These are phyloP conservation scores for Pogonognathellus flavescens DNA, from an alignment of 1,140 invertebrate species.

Conservation along the genomic window DNA sequence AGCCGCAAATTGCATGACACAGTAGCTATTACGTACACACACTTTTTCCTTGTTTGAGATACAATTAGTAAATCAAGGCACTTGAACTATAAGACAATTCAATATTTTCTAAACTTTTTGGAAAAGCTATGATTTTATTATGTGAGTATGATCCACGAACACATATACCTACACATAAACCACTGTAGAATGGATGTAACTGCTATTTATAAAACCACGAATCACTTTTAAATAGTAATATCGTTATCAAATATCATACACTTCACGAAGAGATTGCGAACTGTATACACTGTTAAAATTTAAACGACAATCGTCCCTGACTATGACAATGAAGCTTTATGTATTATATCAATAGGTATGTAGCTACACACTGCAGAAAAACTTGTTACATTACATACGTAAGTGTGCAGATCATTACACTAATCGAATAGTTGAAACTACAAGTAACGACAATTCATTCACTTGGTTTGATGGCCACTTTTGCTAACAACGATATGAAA, in stretches of 20 bases:
- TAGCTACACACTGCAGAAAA: neutral
- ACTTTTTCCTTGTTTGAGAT: too few species aligned
- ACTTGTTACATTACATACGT: constrained; percentile 36
- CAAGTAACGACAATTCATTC: neutral
- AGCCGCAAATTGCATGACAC: too few species aligned
- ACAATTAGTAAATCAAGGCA: too few species aligned
- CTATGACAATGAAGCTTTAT: constrained; percentile 17
- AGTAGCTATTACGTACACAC: too few species aligned
- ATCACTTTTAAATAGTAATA: too few species aligned
- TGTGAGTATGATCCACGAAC: too few species aligned
- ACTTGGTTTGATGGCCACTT: constrained; percentile 16
- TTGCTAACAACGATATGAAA: neutral
- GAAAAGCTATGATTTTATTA: too few species aligned
- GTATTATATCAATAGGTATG: neutral
- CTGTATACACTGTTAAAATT: neutral
- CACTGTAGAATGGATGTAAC: too few species aligned
- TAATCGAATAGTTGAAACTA: constrained; percentile 28
- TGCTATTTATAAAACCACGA: too few species aligned
- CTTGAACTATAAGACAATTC: too few species aligned
- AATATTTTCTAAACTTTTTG: too few species aligned
- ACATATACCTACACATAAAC: too few species aligned
- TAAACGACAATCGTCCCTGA: constrained; percentile 22
- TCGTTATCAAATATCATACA: neutral
- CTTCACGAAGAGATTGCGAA: neutral
- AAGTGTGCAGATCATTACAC: constrained; percentile 29